Base-by-base conservation (phyloP, 2,888 invertebrate genomes). In the Drosophila pseudotakahashii region DNA sequence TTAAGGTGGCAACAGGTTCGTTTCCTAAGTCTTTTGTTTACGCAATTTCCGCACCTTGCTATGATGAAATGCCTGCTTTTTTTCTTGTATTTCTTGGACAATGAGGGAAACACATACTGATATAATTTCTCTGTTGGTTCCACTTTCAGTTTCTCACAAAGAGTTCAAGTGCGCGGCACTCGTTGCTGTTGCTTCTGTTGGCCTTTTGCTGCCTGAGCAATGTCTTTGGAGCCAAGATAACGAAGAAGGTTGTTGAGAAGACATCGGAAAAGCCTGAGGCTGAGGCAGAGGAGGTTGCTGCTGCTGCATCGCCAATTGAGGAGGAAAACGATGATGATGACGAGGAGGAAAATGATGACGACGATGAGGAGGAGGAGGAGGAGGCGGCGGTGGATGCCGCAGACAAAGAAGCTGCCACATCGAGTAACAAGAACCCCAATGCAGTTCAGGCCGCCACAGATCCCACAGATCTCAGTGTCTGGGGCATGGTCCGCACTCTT, bases 401-500 rank as follows among this genome's bases (percentile, higher is more conserved):
- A 41, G 62, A 74, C 50, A 73, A 73, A 74, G 59, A 84, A 54
- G 75, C 70, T 16, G 76, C 71, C 10, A 72, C 69, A 13, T 37
- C 62, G 16, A 36, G 55, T 45, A 60, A 3, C 34, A 89, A 90
- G 79, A 84, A 79, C 70, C 67, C 70, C 39, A 71, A 36, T 57
- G 88, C 88, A 45, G 50, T 89, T 13, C 79, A 89, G 76, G 74
- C 89, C 9, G 74, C 82, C 6, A 39, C 51, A 0, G 80, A 81
- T 54, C 79, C 79, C 59, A 78, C 81, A 39, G 83, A 88, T 67
- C 78, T 88, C 7, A 89, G 90, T 61, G 75, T 90, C 47, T 91
- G 91, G 92, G 77, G 87, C 63, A 82, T 88, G 67, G 84, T 90
- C 36, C 85, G 88, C 19, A 79, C 84, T 44, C 76, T 91, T 2